Evolutionary conservation across 2,888 invertebrate genomes (phyloP), one percentile per base, ranked within the genome.

Genomic region (Pinctada fucata): DNA sequence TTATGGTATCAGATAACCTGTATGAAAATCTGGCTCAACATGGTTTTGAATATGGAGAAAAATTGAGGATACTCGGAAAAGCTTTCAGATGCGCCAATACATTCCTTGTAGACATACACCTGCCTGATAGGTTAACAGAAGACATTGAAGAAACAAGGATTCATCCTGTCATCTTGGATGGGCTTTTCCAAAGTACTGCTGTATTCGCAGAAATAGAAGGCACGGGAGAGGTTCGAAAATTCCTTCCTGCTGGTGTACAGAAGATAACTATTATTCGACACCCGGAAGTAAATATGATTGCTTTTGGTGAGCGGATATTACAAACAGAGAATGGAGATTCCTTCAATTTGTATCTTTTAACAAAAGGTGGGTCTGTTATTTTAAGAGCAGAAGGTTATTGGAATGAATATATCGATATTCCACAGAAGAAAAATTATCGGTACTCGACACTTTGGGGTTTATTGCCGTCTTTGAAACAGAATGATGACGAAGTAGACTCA

Each of bases 151-250:
- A 50, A 16, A 72, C 77, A 3, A 72, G 68, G n/a, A 63, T 78
- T 45, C 78, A 78, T 58, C 78, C 78, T 13, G 78, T 70, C 2
- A 65, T 78, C 45, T 48, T 78, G 3, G 78, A 78, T 52, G 78
- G 78, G 1, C 47, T 78, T n/a, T 48, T 78, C 8, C 78, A 78
- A 50, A 71, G 63, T 52, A 64, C 64, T 47, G 48, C 63, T 3
- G 48, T 74, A 8, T 70, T 70, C 10, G 75, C 68, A 47, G 51
- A 63, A 10, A 2, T 69, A 16, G 13, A 69, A 31, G 51, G 49
- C 4, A 45, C 47, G 5, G 66, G 66, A 16, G 13, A 63, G 4
- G 13, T 16, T 2, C 10, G 8, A 10, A 45, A 49, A 49, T 48
- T 58, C n/a, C 50, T 78, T 2, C 78, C 78, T 2, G 68, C 58